Conservation (phyloP, 2,113 vertebrate genomes). For the Aviceda subcristata region DNA sequence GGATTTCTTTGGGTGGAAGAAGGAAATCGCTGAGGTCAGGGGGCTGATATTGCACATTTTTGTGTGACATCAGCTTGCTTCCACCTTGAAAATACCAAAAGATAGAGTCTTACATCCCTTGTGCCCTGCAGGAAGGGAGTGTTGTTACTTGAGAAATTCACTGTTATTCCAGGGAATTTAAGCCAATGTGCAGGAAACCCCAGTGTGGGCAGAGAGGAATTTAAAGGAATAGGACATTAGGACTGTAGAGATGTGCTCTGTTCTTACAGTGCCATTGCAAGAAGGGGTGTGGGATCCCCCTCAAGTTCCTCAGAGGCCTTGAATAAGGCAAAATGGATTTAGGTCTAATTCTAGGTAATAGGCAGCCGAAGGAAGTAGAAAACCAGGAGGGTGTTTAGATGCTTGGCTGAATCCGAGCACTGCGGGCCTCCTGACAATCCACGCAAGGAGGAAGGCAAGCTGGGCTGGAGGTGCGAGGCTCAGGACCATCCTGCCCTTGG, state of each 20-base stretch:
- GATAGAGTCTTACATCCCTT: neutral
- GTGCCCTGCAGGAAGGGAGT: neutral
- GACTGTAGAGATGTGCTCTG: neutral
- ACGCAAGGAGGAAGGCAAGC: neutral
- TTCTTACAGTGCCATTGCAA: neutral
- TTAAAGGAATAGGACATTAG: neutral
- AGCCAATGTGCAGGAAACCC: neutral
- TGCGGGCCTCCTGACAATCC: neutral
- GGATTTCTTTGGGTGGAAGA: neutral
- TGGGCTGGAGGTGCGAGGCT: neutral
- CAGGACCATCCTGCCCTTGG: neutral
- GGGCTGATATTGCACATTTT: slow-evolving; percentile 38
- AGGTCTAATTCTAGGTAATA: neutral
- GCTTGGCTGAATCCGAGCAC: neutral
- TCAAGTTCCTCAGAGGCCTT: neutral
- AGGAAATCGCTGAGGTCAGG: neutral
- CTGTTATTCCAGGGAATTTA: slow-evolving; percentile 20
- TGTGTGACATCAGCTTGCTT: neutral
- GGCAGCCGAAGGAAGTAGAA: neutral
- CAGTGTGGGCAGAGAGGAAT: neutral
- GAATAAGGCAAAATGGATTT: neutral
- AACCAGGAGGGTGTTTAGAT: neutral
- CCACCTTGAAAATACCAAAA: neutral
- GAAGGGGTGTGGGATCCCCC: neutral
- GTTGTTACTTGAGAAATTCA: neutral